Evolutionary conservation across 2,888 invertebrate genomes (phyloP).

Genomic region (Catocala fraxini): DNA sequence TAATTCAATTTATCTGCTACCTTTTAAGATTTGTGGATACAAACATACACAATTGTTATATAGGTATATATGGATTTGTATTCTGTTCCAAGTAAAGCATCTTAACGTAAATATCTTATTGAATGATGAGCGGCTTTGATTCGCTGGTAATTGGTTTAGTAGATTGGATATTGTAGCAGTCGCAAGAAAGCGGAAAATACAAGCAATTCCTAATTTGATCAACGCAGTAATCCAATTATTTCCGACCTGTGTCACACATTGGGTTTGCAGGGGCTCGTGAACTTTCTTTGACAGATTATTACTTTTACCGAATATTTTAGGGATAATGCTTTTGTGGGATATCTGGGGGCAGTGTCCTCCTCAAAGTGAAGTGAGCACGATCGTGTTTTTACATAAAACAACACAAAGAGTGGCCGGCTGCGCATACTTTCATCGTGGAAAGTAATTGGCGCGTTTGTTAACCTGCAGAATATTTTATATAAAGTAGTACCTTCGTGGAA

Average conservation of each 20-base stretch:
- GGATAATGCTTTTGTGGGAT: constrained; percentile 11
- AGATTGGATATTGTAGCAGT: constrained; percentile 61
- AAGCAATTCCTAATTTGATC: constrained; percentile 80
- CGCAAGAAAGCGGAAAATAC: constrained; percentile 69
- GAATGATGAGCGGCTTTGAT: constrained; percentile 21
- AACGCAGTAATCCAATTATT: constrained; percentile 76
- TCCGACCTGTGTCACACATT: constrained; percentile 61
- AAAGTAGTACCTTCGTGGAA: no score
- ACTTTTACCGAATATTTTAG: constrained; percentile 29
- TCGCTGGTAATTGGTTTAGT: constrained; percentile 43
- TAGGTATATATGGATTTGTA: no score
- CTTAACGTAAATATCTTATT: constrained; percentile 18
- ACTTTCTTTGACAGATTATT: constrained; percentile 46
- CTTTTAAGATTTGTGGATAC: no score
- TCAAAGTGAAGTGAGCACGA: not conserved
- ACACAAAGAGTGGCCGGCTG: no score
- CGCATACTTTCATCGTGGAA: no score
- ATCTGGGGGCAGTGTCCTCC: not conserved
- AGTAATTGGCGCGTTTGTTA: no score
- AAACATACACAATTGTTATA: no score
- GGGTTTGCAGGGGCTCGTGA: constrained; percentile 40
- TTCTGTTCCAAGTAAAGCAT: no score
- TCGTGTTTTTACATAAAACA: not conserved
- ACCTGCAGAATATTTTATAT: no score
- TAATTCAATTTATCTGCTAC: no score